Conservation (phyloP, 2,113 vertebrate genomes). For the Ceuthmochares aereus region DNA sequence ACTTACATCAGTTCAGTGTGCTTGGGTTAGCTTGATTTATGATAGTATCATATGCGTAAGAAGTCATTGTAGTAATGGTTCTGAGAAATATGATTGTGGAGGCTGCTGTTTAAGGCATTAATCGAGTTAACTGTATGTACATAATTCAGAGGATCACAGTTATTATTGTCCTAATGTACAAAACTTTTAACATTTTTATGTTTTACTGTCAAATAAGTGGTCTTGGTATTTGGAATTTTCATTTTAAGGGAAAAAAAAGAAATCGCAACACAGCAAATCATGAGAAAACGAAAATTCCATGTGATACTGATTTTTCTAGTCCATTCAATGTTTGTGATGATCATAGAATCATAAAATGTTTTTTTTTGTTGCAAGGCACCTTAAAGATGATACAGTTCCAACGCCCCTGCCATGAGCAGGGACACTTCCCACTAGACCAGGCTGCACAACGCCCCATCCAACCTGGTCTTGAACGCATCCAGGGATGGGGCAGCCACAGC, state of each 20-base stretch:
- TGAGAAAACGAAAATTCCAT: not conserved
- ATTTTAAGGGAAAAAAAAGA: not conserved
- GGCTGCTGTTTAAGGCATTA: not conserved
- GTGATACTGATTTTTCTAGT: not conserved
- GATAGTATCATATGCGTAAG: not conserved
- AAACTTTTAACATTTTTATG: not conserved
- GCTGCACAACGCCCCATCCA: too few species aligned
- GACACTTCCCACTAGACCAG: too few species aligned
- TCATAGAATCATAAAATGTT: too few species aligned
- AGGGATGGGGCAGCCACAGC: too few species aligned
- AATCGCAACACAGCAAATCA: not conserved
- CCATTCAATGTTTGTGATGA: not conserved
- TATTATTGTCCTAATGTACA: not conserved
- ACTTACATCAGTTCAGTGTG: fast-evolving
- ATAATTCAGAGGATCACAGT: not conserved
- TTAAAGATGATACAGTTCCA: too few species aligned
- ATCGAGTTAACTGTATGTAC: not conserved
- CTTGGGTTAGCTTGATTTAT: not conserved
- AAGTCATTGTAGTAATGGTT: not conserved
- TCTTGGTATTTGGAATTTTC: not conserved
- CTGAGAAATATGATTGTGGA: not conserved
- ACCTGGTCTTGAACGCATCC: too few species aligned
- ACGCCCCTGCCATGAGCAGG: too few species aligned
- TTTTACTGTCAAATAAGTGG: not conserved
- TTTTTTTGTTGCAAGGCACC: too few species aligned